Evolutionary conservation across 2,888 invertebrate genomes (phyloP), one percentile per base, ranked within the genome.

Genomic region (Eucera pruinosa): DNA sequence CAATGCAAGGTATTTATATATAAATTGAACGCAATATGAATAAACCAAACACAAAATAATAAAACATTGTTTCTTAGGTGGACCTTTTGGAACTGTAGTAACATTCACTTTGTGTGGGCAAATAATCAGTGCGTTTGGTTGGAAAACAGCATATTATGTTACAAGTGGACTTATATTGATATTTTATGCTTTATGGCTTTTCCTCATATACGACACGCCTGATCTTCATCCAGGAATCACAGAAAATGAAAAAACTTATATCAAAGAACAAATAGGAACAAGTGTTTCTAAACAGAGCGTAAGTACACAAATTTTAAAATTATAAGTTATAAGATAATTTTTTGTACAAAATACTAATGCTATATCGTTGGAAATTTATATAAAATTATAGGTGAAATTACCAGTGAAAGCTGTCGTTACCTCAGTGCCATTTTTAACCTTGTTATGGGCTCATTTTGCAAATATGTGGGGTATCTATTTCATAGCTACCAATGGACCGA

Each of bases 391-490:
- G 96, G 93, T 93, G 60, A 93, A 95, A 75, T 95, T 96, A 7
- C 96, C 96, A 2, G 94, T 96, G 85, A 94, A 93, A 86, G 92
- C 93, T 30, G 94, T 96, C 55, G 81, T 94, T 5, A 91, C 94
- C 2, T 96, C 96, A 0, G 82, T 95, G 48, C 96, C 96, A 33
- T 96, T 96, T 91, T 93, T 95, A 92, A 95, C 95, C 0, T 93
- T 96, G 87, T 84, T 94, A 4, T 90, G 95, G 55, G 92, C 96
- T 18, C 97, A 97, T 86, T 96, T 95, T 88, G 96, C 96, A 33
- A 96, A 96, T 85, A 94, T 96, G 89, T 97, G 97, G 96, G 97
- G 96, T 2, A 93, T 97, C 58, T 96, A 96, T 89, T 96, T 97
- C 88, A 94, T 96, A 61, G 94, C 96, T 90, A 96, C 96, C 0